Conservation (phyloP, 2,888 invertebrate genomes). For the Willowsia nigromaculata region DNA sequence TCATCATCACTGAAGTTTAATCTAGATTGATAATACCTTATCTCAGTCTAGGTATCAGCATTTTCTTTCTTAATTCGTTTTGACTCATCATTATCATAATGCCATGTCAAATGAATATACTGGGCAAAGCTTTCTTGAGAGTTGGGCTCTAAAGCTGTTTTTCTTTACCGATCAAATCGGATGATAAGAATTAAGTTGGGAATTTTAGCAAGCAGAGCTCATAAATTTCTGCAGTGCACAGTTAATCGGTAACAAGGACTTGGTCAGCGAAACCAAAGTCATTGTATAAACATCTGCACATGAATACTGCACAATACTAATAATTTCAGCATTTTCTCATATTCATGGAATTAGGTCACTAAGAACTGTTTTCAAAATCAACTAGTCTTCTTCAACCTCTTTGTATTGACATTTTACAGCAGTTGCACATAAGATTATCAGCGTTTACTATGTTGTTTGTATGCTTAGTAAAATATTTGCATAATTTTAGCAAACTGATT, state of each 20-base stretch:
- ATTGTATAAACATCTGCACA: background rate
- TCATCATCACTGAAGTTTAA: background rate
- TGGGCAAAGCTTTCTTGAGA: no score
- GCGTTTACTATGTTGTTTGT: no score
- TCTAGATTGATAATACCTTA: constrained; percentile 21
- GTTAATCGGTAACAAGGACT: background rate
- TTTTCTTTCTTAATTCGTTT: background rate
- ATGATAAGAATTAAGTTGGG: constrained; percentile 3
- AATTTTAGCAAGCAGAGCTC: no score
- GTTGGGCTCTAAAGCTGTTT: background rate
- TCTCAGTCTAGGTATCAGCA: background rate
- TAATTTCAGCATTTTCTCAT: background rate
- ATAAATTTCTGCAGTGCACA: no score
- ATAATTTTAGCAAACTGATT: background rate
- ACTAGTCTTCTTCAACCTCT: no score
- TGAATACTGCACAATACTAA: background rate
- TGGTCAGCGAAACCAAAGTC: background rate
- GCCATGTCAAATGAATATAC: background rate
- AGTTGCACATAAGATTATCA: no score
- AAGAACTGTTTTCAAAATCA: background rate
- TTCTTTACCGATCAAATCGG: constrained; percentile 15
- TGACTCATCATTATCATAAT: background rate
- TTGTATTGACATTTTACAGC: background rate
- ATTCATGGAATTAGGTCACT: constrained; percentile 8
- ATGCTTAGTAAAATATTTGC: background rate